Evolutionary conservation across 64 coral and sea anemone genomes (phyloP), one percentile per base, ranked within the genome.

Genomic region (Actinia equina): DNA sequence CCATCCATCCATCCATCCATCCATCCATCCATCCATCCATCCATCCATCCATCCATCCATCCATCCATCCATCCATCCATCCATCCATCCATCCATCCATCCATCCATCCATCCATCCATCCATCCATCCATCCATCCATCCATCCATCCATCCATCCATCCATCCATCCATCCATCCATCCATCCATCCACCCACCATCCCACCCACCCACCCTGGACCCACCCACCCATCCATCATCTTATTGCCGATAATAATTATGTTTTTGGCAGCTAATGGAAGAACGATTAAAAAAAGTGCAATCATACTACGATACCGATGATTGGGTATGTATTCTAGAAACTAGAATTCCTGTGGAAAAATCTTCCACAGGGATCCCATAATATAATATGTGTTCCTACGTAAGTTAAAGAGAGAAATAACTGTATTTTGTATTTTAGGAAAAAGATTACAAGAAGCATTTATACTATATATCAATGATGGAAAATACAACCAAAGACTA

Each of bases 401-500:
- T 49, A 4, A 6, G 4, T 49, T 49, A 0, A 4, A 49, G 7
- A 49, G 46, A 49, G 4, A 49, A 69, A 69, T 23, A 7, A 69
- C 20, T 69, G 22, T 69, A 69, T 27, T 27, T 11, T 27, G 10
- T 74, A 65, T 82, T 71, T 14, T 30, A 92, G 90, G 90, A 92
- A 74, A 87, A 82, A 60, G 90, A 92, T 26, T 92, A 57, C 45
- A 83, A 92, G 80, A 92, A 83, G 59, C 90, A 92, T 63, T 53
- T 87, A 59, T 92, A 92, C 57, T 92, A 92, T 30, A 57, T 92
- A 45, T 87, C 56, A 59, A 62, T 92, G 90, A 70, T 87, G 37
- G 90, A 92, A 44, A 83, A 79, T 43, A 79, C 84, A 83, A 92
- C 90, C 15, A 92, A 92, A 83, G 90, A 92, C 12, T 87, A 92